Base-by-base conservation (phyloP, 1,140 invertebrate species). In the Zaprionus ornatus region DNA sequence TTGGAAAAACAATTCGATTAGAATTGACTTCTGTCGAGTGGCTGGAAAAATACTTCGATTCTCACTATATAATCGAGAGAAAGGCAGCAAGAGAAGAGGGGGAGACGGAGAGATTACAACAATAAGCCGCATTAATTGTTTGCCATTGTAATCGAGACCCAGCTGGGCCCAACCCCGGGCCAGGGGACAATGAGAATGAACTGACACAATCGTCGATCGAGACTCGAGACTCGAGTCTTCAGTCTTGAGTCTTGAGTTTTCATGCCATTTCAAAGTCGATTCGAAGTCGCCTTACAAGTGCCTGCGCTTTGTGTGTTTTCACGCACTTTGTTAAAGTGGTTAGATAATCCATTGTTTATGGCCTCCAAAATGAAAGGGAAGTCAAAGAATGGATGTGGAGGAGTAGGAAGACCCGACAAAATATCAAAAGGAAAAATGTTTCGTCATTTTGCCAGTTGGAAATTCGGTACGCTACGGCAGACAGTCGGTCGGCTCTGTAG, bases 21-120 rank as follows among this genome's bases (percentile, higher is more conserved):
- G 85, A 90, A 90, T 90, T 90, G 85, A 90, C 85, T 90, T 90
- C 85, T 90, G 85, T 90, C 85, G 85, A 90, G 82, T 90, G 83
- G 21, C 27, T 50, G 55, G 29, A 35, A 52, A 69, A 77, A 57
- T 48, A 19, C 19, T 50, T 21, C 10, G 55, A 74, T 40, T 40
- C 37, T 40, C n/a, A 40, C 37, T 40, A 40, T 40, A 40, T 40
- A 40, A 40, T 17, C n/a, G 40, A 42, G n/a, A 17, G 40, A 42
- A 17, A 42, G n/a, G 7, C 2, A 42, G 40, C 6, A n/a, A 3
- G n/a, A 17, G 25, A 15, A 21, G 12, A 32, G 23, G 3, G 42
- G 27, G 32, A 69, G 60, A 72, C 67, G 61, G 62, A 15, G 17
- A 69, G 66, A 74, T 83, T 67, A 60, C 71, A 90, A 90, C 85